These are phyloP conservation scores for Uropetala carovei DNA, from an alignment of 2,888 invertebrate species.

Conservation along the genomic window DNA sequence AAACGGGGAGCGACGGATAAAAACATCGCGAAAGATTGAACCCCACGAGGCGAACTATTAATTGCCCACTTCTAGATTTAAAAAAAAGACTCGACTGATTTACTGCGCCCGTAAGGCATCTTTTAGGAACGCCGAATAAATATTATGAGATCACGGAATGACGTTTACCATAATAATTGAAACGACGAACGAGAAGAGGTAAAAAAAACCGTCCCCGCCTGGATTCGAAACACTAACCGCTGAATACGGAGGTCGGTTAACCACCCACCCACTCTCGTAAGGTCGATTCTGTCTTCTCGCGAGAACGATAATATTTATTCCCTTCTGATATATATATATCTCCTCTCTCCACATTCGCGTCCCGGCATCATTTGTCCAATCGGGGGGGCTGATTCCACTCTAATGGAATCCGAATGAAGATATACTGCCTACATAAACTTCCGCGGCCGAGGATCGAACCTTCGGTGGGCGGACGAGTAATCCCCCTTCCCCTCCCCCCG, in stretches of 20 bases:
- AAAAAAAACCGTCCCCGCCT: background rate
- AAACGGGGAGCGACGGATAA: background rate
- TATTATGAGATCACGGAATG: background rate
- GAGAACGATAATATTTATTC: constrained; percentile 26
- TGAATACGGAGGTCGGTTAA: background rate
- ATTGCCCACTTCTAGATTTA: background rate
- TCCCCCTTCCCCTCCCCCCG: background rate
- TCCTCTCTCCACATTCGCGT: background rate
- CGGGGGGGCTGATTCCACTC: constrained; percentile 7
- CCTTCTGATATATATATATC: background rate
- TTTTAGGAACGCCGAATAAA: background rate
- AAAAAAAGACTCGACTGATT: background rate
- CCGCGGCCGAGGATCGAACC: constrained; percentile 19
- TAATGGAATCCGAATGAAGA: constrained; percentile 35
- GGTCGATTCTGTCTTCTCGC: background rate
- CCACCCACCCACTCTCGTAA: background rate
- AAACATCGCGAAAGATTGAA: background rate
- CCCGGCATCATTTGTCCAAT: constrained; percentile 7
- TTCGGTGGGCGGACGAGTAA: background rate
- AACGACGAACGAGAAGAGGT: background rate
- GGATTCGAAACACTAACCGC: background rate
- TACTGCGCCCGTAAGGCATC: no score
- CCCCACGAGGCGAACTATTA: background rate
- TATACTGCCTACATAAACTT: constrained; percentile 13
- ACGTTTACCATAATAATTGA: background rate